Evolutionary conservation across 2,113 vertebrate genomes (phyloP).

Genomic region (Cepphus grylle): DNA sequence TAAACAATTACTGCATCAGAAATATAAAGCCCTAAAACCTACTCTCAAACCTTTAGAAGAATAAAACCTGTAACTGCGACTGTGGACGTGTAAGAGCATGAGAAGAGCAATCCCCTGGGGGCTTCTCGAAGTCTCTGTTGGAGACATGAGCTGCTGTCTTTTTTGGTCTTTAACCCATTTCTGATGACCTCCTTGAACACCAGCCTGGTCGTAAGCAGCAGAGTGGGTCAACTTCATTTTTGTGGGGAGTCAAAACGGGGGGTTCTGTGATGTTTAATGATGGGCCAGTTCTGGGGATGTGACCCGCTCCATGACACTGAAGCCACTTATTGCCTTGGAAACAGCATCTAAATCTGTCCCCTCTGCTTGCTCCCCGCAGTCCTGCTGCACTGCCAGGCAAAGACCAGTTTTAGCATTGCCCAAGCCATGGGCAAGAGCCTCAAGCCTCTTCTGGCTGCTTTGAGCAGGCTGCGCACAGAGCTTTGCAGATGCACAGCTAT

Average conservation of each 20-base stretch:
- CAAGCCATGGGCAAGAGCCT: background rate
- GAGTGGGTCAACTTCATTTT: background rate
- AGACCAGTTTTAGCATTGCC: background rate
- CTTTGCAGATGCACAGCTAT: background rate
- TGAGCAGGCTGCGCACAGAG: background rate
- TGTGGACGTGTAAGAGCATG: background rate
- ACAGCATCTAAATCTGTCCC: background rate
- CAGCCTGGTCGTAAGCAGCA: background rate
- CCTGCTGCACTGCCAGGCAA: background rate
- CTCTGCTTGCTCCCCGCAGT: background rate
- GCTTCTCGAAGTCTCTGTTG: background rate
- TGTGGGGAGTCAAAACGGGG: background rate
- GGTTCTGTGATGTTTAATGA: background rate
- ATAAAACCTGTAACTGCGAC: background rate
- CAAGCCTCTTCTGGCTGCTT: background rate
- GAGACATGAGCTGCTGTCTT: background rate
- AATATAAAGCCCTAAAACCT: background rate
- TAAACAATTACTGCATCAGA: background rate
- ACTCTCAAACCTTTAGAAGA: background rate
- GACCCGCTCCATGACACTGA: background rate
- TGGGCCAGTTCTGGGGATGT: background rate
- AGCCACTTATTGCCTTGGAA: background rate
- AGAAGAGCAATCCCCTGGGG: background rate
- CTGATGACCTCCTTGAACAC: background rate
- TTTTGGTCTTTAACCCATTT: background rate